phyloP scores from a whole-genome alignment of 2,888 invertebrate species.

The Latheticus oryzae region DNA sequence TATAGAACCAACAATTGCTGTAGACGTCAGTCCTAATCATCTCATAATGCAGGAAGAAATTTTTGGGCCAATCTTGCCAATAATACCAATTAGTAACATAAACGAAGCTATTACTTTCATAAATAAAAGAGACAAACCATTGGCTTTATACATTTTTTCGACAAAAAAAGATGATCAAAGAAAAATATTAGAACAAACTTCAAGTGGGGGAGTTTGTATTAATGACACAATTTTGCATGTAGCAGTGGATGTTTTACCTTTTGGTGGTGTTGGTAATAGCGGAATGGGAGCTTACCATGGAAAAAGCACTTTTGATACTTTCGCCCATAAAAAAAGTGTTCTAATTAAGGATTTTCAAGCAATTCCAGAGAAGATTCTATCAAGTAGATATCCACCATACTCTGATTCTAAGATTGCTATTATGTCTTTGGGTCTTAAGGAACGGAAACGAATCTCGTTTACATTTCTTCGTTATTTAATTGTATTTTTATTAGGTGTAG shows the following conservation, averaged over 20 bases:
- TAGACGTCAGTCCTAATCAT: slow-evolving; percentile 81
- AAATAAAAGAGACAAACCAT: slow-evolving; percentile 88
- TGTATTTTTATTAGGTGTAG: slow-evolving; percentile 77
- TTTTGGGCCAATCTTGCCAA: slow-evolving; percentile 95
- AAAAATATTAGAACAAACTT: slow-evolving; percentile 77
- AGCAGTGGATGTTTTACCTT: slow-evolving; percentile 90
- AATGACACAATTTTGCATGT: slow-evolving; percentile 91
- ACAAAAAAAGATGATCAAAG: slow-evolving; percentile 70
- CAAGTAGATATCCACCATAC: slow-evolving; percentile 87
- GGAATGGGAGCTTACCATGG: slow-evolving; percentile 97
- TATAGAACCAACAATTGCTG: slow-evolving; percentile 87
- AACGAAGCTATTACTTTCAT: slow-evolving; percentile 93
- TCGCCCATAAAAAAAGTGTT: slow-evolving; percentile 90
- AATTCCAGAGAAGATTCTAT: slow-evolving; percentile 76
- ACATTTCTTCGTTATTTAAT: slow-evolving; percentile 74
- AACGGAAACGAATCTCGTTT: slow-evolving; percentile 71
- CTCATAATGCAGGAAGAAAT: slow-evolving; percentile 93
- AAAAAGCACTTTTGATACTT: slow-evolving; percentile 88
- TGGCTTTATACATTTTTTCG: slow-evolving; percentile 90
- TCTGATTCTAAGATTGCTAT: slow-evolving; percentile 76
- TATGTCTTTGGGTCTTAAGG: slow-evolving; percentile 72
- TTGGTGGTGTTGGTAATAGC: slow-evolving; percentile 96
- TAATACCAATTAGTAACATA: slow-evolving; percentile 83
- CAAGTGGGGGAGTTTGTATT: slow-evolving; percentile 82
- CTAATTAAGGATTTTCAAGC: slow-evolving; percentile 76